Evolutionary conservation across 2,797 vertebrate species (phyloP), one percentile per base, ranked within the genome.

Genomic region (Manis crassicaudata): DNA sequence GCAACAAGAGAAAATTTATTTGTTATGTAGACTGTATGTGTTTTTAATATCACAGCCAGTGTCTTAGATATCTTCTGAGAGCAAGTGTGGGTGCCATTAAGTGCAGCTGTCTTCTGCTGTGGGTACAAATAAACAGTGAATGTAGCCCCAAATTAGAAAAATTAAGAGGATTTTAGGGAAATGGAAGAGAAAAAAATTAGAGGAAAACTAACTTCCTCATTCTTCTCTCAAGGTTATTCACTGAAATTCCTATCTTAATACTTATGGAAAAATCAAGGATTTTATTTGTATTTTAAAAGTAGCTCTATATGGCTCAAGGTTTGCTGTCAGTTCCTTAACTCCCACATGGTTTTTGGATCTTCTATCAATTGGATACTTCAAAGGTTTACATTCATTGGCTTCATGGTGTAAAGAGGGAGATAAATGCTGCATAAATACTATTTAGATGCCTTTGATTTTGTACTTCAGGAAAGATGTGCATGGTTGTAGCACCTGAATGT

Each of bases 51-150:
- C 92, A 97, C 60, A 97, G 65, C 18, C 79, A 72, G 92, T 93
- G 81, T 92, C 43, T 95, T 86, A 25, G 6, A 29, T 96, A 96
- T 90, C 72, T 97, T 98, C 81, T 88, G 96, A 98, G 85, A 97
- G 32, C 97, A 97, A 97, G 72, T 79, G 94, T 67, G 82, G 92
- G 90, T 93, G 40, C 46, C 37, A 62, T 90, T 73, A 94, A 93
- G 67, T 60, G 23, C 40, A 88, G n/a, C 65, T 96, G 8, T 67
- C 23, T 80, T 88, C 18, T 32, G 37, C 14, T 37, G 10, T 88
- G 32, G 37, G 20, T 50, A 68, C 29, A 65, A 77, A 25, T 68
- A 72, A 50, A 58, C 46, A 8, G 40, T 25, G 82, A 93, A 70
- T 16, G 1, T 32, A 56, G 27, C 60, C 4, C 58, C 77, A 85